phyloP scores from a whole-genome alignment of 2,888 invertebrate genomes.

The Platypus cylindrus region DNA sequence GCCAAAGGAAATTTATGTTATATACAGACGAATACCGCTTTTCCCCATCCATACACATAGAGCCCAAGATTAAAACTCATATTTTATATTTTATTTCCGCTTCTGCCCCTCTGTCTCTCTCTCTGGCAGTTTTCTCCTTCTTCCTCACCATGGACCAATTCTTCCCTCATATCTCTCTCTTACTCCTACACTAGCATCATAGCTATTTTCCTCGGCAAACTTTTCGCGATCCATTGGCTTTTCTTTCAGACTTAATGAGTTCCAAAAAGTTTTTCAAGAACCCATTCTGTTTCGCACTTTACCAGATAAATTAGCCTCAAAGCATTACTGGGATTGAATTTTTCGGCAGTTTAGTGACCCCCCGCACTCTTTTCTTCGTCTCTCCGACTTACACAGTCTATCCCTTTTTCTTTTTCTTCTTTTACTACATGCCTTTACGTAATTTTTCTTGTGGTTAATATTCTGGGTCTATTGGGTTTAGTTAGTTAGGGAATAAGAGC shows the following conservation, averaged over 20 bases:
- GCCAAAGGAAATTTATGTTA: too few species aligned
- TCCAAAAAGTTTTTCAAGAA: conserved; percentile 22
- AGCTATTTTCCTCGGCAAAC: conserved; percentile 18
- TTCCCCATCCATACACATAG: too few species aligned
- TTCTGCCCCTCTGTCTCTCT: conserved; percentile 27
- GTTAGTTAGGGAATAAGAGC: too few species aligned
- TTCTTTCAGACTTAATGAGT: conserved; percentile 28
- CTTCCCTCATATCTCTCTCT: conserved; percentile 7
- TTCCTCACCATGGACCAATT: conserved; percentile 5
- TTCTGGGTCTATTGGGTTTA: conserved; percentile 8
- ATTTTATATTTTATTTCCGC: conserved; percentile 37
- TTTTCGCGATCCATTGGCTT: conserved; percentile 27
- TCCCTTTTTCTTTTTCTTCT: too few species aligned
- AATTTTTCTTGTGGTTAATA: conserved; percentile 15
- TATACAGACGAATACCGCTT: too few species aligned
- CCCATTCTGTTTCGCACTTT: conserved; percentile 21
- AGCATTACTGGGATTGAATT: conserved; percentile 22
- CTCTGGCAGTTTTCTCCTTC: conserved; percentile 26
- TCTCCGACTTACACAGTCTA: too few species aligned
- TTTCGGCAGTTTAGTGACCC: conserved; percentile 19
- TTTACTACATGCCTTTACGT: conserved; percentile 5
- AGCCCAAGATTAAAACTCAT: conserved; percentile 37
- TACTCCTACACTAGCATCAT: too few species aligned
- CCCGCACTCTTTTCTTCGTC: conserved; percentile 4
- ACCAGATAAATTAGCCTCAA: conserved; percentile 20